A percentile compares a stretch with the other conserved stretches of the same genome.
These are phyloP conservation scores for Taenioides sp. DNA, from an alignment of 2,797 vertebrate genomes.

Conservation along the genomic window DNA sequence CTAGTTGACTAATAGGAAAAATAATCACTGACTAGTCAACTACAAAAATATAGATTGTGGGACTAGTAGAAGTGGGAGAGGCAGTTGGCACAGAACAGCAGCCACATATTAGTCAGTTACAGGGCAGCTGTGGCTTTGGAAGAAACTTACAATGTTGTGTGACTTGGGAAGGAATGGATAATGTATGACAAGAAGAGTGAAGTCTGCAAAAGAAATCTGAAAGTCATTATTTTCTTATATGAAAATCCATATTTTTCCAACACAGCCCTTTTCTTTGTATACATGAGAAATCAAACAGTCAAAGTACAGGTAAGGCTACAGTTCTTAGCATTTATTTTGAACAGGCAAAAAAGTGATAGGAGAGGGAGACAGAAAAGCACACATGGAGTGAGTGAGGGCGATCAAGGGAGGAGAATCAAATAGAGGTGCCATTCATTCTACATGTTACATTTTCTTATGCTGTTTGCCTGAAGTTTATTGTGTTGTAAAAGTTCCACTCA, in stretches of 20 bases:
- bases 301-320: conserved; percentile 25
- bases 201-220: no score
- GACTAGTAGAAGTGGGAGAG: background rate
- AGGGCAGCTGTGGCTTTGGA: background rate
- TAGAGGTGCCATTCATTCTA: conserved; percentile 34
- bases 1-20: no score
- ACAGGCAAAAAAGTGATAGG: conserved; percentile 28
- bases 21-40: no score
- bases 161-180: background rate
- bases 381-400: background rate
- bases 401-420: conserved; percentile 38
- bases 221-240: no score
- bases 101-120: background rate
- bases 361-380: conserved; percentile 8
- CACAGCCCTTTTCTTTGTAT: background rate
- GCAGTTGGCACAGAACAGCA: background rate
- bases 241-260: background rate
- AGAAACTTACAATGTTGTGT: background rate
- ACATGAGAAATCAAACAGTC: conserved; percentile 48
- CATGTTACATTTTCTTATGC: conserved; percentile 44
- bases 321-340: conserved; percentile 54
- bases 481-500: background rate
- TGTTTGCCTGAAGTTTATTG: conserved; percentile 27
- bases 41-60: background rate
- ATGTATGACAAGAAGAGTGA: background rate